Conservation (phyloP, 2,113 vertebrate species). For the Caracal caracal region DNA sequence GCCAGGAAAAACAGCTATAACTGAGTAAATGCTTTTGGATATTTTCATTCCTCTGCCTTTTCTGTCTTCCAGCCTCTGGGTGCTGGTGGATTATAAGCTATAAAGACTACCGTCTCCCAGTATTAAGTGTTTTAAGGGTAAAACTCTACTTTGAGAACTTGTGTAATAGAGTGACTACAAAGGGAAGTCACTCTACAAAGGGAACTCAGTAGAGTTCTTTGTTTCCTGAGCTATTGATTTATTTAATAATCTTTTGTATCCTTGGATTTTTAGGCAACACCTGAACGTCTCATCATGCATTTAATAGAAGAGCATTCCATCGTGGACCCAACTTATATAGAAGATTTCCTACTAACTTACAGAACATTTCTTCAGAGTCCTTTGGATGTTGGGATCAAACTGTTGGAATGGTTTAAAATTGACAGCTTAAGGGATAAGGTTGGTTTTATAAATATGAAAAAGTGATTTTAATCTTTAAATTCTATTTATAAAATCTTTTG, state of each 20-base stretch:
- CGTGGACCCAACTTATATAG: slow-evolving; percentile 98
- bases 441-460: slow-evolving; percentile 69
- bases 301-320: slow-evolving; percentile 98
- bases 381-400: slow-evolving; percentile 94
- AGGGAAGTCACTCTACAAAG: not conserved
- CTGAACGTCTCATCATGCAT: slow-evolving; percentile 96
- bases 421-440: slow-evolving; percentile 96
- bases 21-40: not conserved
- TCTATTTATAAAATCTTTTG: slow-evolving; percentile 43
- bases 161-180: not conserved
- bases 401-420: slow-evolving; percentile 97
- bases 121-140: not conserved
- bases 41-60: not conserved
- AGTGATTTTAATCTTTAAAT: slow-evolving; percentile 50
- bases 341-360: slow-evolving; percentile 97
- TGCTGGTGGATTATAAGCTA: not conserved
- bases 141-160: not conserved
- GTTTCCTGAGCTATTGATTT: not conserved
- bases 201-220: not conserved
- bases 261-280: slow-evolving; percentile 90
- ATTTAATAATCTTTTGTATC: slow-evolving; percentile 29
- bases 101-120: not conserved
- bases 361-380: slow-evolving; percentile 96
- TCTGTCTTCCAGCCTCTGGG: not conserved
- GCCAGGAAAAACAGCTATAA: not conserved